Evolutionary conservation across 2,797 vertebrate species (phyloP).

Genomic region (Gouania willdenowi): DNA sequence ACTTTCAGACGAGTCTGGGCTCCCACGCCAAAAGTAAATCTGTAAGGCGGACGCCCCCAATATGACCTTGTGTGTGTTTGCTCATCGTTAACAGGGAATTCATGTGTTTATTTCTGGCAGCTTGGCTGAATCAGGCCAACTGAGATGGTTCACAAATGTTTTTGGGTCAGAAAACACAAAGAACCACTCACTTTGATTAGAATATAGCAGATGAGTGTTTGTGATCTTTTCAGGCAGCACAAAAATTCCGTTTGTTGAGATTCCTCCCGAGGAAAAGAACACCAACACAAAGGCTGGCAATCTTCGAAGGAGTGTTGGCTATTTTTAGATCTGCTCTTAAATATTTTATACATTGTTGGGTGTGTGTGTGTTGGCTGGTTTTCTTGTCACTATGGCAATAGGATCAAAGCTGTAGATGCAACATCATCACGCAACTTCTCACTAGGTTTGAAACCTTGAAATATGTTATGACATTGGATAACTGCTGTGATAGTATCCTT

Average conservation of each 20-base stretch:
- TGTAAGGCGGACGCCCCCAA: not conserved
- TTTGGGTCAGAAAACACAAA: constrained; percentile 3
- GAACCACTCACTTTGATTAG: not conserved
- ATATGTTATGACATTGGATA: too few relatives aligned
- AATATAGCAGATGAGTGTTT: not conserved
- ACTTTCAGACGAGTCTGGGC: too few relatives aligned
- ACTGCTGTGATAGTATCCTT: too few relatives aligned
- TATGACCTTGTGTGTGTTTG: not conserved
- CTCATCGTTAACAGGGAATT: not conserved
- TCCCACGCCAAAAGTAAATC: too few relatives aligned
- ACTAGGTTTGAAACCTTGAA: too few relatives aligned
- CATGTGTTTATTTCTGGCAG: not conserved
- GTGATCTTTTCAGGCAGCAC: constrained; percentile 3
- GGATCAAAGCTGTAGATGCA: constrained; percentile 1
- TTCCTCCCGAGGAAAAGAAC: constrained; percentile 1
- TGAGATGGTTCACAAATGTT: not conserved
- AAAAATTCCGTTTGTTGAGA: constrained; percentile 20
- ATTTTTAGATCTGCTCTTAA: constrained; percentile 47
- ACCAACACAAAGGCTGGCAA: constrained; percentile 23
- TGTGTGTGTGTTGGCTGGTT: constrained; percentile 15
- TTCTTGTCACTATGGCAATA: not conserved
- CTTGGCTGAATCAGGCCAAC: not conserved
- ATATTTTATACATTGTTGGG: constrained; percentile 50
- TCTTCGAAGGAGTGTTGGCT: constrained; percentile 10
- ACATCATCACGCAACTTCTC: not conserved